Evolutionary conservation across 1,140 invertebrate genomes (phyloP), one percentile per base, ranked within the genome.

Genomic region (Drosophila guanche): DNA sequence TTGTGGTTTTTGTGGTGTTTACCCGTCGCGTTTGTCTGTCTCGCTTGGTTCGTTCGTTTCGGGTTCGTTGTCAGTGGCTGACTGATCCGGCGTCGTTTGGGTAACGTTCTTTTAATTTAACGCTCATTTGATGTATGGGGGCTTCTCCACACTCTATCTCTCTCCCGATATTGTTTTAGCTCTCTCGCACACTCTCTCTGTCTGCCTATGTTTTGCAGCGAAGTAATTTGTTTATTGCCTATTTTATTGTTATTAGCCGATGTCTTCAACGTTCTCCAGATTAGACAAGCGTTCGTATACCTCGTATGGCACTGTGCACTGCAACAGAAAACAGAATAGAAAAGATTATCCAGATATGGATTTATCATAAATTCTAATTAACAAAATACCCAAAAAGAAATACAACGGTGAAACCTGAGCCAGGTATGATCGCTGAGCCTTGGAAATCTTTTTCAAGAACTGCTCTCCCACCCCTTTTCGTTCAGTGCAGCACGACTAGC

Each of bases 51-150:
- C 29, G 76, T 53, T 88, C 60, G 84, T 69, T 63, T 50, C 79
- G 83, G 71, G 71, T 88, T 88, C 83, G 83, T 88, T 88, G 83
- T 88, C 83, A 88, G 60, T 60, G 51, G n/a, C 75, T 88, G 83
- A 88, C 83, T 88, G 83, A 81, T 33, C 50, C 48, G 75, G 53
- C 57, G 50, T 77, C 71, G 62, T 50, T 53, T 76, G 74, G 68
- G 75, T 76, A 86, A 86, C 78, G 83, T 76, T 89, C 78, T 88
- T 88, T 88, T 83, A 88, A 88, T 66, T 75, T 76, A 88, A 88
- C 83, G 66, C 50, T 77, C 73, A 81, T 83, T 88, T 79, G 58
- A 67, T 71, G 61, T 68, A 55, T 45, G 53, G 42, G 23, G 50
- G 50, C 56, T 54, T 55, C 14, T 25, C 48, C 12, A 23, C 37